These are phyloP conservation scores for Drosophila barbarae DNA, from an alignment of 2,888 invertebrate species.

Conservation along the genomic window DNA sequence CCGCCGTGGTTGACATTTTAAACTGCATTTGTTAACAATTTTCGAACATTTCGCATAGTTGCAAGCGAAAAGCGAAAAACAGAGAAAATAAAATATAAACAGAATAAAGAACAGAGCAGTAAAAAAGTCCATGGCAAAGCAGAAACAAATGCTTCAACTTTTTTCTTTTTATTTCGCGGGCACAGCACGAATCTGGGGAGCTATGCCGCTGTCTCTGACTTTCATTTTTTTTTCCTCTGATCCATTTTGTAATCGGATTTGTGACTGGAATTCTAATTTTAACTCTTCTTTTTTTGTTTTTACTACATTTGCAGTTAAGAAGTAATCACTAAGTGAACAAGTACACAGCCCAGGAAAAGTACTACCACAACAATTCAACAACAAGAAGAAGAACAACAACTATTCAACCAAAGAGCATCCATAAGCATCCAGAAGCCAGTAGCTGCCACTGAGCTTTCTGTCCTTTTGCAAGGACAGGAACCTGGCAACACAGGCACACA, in stretches of 20 bases:
- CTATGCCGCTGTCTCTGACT: no score
- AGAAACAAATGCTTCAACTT: constrained; percentile 36
- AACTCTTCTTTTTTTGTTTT: constrained; percentile 1
- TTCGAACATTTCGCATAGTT: constrained; percentile 60
- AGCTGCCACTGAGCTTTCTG: constrained; percentile 13
- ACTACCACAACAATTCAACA: neutral
- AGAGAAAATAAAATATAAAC: neutral
- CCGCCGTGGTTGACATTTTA: constrained; percentile 70
- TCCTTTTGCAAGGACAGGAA: constrained; percentile 40
- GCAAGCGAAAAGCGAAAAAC: constrained; percentile 35
- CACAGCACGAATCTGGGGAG: constrained; percentile 14
- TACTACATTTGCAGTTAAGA: constrained; percentile 45
- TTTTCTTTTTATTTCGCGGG: constrained; percentile 15
- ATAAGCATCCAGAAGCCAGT: neutral
- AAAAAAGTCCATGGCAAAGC: constrained; percentile 31
- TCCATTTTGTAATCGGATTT: constrained; percentile 22
- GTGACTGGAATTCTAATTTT: constrained; percentile 18
- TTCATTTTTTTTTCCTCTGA: neutral
- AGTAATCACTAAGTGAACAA: constrained; percentile 42
- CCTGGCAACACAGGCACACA: constrained; percentile 4
- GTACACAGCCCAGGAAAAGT: constrained; percentile 6
- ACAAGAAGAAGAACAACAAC: neutral
- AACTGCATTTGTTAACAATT: constrained; percentile 74
- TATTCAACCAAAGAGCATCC: constrained; percentile 5
- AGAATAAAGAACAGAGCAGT: constrained; percentile 14